phyloP scores from a whole-genome alignment of 2,888 invertebrate species.

The Furcula furcula region DNA sequence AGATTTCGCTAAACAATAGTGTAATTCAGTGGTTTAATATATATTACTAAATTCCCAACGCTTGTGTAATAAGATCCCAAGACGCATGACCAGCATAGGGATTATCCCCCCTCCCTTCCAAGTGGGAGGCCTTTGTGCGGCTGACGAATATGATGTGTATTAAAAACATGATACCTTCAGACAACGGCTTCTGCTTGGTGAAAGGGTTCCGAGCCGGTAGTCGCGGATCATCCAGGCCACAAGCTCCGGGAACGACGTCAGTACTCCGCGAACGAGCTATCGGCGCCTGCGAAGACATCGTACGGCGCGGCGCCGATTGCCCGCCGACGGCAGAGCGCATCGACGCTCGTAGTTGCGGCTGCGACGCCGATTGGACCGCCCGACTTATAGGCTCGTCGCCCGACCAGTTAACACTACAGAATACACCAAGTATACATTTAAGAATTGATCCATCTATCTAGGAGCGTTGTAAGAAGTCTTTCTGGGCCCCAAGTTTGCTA shows the following conservation, averaged over 20 bases:
- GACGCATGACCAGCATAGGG: too few relatives aligned
- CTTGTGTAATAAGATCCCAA: too few relatives aligned
- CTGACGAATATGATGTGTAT: too few relatives aligned
- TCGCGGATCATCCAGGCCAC: conserved; percentile 40
- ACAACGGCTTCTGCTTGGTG: conserved; percentile 38
- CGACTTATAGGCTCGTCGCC: conserved; percentile 60
- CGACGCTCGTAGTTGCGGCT: conserved; percentile 56
- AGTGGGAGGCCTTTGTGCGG: too few relatives aligned
- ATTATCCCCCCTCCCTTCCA: too few relatives aligned
- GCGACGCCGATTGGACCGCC: conserved; percentile 46
- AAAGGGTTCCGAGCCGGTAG: conserved; percentile 48
- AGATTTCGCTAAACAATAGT: too few relatives aligned
- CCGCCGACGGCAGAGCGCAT: conserved; percentile 32
- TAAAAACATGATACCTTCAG: conserved; percentile 52
- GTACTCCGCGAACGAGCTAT: conserved; percentile 57
- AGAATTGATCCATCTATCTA: too few relatives aligned
- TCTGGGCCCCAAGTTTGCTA: too few relatives aligned
- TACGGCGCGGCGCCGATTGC: conserved; percentile 34
- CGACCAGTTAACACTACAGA: conserved; percentile 69
- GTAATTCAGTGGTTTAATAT: too few relatives aligned
- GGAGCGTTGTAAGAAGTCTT: too few relatives aligned
- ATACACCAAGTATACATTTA: too few relatives aligned
- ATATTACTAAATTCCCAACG: too few relatives aligned
- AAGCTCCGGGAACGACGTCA: conserved; percentile 38
- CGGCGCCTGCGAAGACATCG: conserved; percentile 20